Base-by-base conservation (phyloP, 2,113 vertebrate genomes). In the Lipophrys pholis region DNA sequence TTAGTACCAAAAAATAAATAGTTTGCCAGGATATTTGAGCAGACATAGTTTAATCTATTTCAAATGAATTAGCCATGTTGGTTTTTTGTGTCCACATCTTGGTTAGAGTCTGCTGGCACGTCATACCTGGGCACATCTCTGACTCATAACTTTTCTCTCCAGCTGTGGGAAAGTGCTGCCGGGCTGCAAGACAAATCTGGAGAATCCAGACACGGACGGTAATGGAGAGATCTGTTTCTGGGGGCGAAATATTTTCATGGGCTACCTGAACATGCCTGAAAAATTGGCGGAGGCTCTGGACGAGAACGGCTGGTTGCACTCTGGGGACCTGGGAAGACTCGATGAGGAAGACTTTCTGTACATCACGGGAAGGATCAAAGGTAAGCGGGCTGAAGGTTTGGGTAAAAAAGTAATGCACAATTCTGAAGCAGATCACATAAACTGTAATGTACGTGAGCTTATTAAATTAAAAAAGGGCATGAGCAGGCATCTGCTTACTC, bases 341-440 rank as follows among this genome's bases (percentile, higher is more conserved):
- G 92, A 94, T 43, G 5, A 74, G 11, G 12, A 84, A 0, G 61
- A 81, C 36, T 94, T 93, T 81, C 82, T 95, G 38, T 95, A 81
- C 90, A 94, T 95, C 73, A 95, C 94, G 10, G 94, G 94, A 58
- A 91, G 94, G 55, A 95, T 95, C 68, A 95, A 95, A 65, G 94
- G 94, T 95, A 55, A 48, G 75, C 21, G 6, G 6, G 16, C 9
- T 46, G 58, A 48, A 7, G 9, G 8, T 14, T 17, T 58, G 11
- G 45, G 2, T 11, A 6, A 38, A 39, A 30, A 2, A 30, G n/a
- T 30, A 30, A 30, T 30, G 21, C 4, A 30, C 21, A 30, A 4
- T 30, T 30, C 21, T 30, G 21, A 30, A 30, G 21, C 2, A 30
- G 4, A 30, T 30, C 21, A 30, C 21, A 30, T 30, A 30, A 30